phyloP scores from a whole-genome alignment of 2,113 vertebrate genomes.

The Cavia porcellus region DNA sequence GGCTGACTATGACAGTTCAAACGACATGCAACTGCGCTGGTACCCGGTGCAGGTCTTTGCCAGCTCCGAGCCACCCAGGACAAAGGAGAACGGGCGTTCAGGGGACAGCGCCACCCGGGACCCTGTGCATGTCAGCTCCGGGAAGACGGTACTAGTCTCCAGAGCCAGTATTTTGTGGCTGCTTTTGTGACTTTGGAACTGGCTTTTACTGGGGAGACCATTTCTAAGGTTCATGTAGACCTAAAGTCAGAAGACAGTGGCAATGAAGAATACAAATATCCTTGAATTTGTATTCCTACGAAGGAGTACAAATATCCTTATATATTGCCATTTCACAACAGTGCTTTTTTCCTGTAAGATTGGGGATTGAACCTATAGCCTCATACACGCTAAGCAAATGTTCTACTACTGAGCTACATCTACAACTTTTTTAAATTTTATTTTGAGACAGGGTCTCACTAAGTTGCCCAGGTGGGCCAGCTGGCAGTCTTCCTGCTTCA shows the following conservation, averaged over 20 bases:
- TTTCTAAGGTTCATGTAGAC: not conserved
- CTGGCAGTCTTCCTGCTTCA: not conserved
- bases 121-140: conserved; percentile 76
- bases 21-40: conserved; percentile 96
- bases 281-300: not conserved
- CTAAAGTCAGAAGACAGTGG: not conserved
- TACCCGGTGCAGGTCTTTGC: conserved; percentile 92
- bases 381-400: not conserved
- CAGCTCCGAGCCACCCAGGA: conserved; percentile 86
- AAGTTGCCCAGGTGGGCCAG: not conserved
- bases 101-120: conserved; percentile 79
- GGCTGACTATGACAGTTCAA: conserved; percentile 89
- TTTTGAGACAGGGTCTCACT: not conserved
- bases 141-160: conserved; percentile 87
- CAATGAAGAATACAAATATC: not conserved
- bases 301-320: not conserved
- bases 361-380: not conserved
- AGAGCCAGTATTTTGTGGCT: not conserved
- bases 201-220: not conserved
- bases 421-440: not conserved
- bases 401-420: not conserved
- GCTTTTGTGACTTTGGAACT: not conserved
- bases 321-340: not conserved
- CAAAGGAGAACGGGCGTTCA: conserved; percentile 83
- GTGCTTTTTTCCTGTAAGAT: not conserved